phyloP scores from a whole-genome alignment of 1,140 invertebrate genomes.

The Heliconius nattereri region DNA sequence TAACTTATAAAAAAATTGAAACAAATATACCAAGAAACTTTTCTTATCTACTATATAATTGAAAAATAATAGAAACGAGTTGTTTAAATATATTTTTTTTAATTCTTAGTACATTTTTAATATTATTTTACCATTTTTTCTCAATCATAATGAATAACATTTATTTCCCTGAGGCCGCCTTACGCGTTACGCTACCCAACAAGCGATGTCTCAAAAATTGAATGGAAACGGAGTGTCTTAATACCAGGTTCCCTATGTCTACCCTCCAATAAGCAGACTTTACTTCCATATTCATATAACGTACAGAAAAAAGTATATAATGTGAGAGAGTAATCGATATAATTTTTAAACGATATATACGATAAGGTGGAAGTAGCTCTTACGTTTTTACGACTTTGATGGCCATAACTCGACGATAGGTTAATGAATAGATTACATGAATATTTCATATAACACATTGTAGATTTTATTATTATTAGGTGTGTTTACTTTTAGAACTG shows the following conservation, averaged over 20 bases:
- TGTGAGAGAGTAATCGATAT: background rate
- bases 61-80: background rate
- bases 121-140: too few relatives aligned
- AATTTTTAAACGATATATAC: background rate
- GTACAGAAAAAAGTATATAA: background rate
- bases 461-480: background rate
- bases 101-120: too few relatives aligned
- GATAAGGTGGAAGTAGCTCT: background rate
- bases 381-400: slow-evolving; percentile 7
- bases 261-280: background rate
- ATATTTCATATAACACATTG: slow-evolving; percentile 3
- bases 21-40: too few relatives aligned
- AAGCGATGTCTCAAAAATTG: too few relatives aligned
- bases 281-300: too few relatives aligned
- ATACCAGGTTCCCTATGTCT: background rate
- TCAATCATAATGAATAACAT: too few relatives aligned
- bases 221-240: background rate
- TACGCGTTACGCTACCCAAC: too few relatives aligned
- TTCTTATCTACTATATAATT: too few relatives aligned
- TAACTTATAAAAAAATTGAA: too few relatives aligned
- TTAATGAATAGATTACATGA: background rate
- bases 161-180: too few relatives aligned
- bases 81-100: background rate
- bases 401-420: background rate
- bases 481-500: background rate